Evolutionary conservation across 2,113 vertebrate species (phyloP).

Genomic region (Scolopax mira): DNA sequence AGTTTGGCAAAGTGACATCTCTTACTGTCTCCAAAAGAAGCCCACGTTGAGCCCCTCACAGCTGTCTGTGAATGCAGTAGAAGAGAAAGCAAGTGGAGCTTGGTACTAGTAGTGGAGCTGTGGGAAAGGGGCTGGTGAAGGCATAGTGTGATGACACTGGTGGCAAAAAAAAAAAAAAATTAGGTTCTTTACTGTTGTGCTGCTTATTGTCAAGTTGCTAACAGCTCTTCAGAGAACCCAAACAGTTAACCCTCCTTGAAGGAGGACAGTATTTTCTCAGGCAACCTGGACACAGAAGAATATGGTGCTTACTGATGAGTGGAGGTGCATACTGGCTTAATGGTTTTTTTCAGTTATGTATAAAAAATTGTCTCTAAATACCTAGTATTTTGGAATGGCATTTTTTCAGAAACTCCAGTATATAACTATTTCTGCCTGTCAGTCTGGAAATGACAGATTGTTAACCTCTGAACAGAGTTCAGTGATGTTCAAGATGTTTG

Average conservation of each 20-base stretch:
- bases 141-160: neutral
- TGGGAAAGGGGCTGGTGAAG: neutral
- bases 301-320: neutral
- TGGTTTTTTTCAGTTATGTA: neutral
- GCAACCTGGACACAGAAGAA: neutral
- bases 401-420: neutral
- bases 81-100: neutral
- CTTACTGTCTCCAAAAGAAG: neutral
- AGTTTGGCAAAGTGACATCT: neutral
- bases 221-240: neutral
- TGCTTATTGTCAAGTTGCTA: neutral
- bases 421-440: neutral
- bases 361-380: neutral
- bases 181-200: neutral
- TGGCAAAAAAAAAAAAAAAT: neutral
- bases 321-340: neutral
- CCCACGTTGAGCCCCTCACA: neutral
- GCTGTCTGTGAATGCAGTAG: neutral
- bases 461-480: neutral
- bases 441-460: neutral
- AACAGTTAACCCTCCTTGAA: neutral
- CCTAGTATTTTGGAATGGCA: neutral
- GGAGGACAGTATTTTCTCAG: neutral
- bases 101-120: neutral
- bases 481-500: neutral